Evolutionary conservation across 2,888 invertebrate species (phyloP), one percentile per base, ranked within the genome.

Genomic region (Epistrophella euchroma): DNA sequence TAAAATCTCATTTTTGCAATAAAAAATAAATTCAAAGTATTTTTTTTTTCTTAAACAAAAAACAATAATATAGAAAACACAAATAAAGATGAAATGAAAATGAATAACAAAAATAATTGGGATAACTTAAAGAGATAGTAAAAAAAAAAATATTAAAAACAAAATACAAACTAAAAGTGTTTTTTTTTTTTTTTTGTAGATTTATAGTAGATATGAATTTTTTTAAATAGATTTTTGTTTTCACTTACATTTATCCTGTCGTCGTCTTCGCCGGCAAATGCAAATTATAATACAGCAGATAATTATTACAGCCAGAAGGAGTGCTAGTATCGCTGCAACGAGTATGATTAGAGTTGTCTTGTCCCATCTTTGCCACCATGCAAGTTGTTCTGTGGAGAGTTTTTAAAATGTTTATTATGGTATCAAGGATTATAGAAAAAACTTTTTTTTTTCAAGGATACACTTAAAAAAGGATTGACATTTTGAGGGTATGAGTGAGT

Each of bases 221-320:
- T 52, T 64, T 2, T 7, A 22, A 50, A 28, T 11, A 56, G 7
- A 47, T 25, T 66, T 60, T 37, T 55, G 4, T 22, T 45, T 32
- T 19, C 32, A 92, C 93, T 93, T 90, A 93, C 93, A 93, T 92
- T 93, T 93, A 89, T 92, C 92, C 88, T 92, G 92, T 89, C 97
- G 94, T 93, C 97, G 96, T 89, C 97, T 91, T 78, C 93, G 94
- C 89, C 97, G 94, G 92, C 97, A 98, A 89, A 97, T 95, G 91
- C 97, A 95, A 91, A 97, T 95, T 91, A 97, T 96, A 91, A 97
- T 95, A 92, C 97, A 95, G 93, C 97, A 96, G 79, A 97, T 94
- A 89, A 96, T 95, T 89, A 97, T 95, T 84, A 97, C 96, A 60
- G 96, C 94, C 88, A 94, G 93, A 87, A 96, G 93, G 88, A 96